phyloP scores from a whole-genome alignment of 2,888 invertebrate genomes.

The Celastrina argiolus region DNA sequence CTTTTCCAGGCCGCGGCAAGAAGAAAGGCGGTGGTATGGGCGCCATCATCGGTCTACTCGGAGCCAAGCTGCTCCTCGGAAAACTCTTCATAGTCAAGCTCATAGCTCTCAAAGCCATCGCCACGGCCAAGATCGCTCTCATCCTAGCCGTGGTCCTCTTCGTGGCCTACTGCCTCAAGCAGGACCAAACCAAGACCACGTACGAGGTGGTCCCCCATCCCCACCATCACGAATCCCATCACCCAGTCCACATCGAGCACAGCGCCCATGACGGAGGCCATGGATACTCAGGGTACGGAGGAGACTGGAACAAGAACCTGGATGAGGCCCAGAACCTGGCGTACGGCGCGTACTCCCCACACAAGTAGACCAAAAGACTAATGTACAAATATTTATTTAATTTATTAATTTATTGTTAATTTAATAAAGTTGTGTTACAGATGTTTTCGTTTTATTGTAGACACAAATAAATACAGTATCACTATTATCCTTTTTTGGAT shows the following conservation, averaged over 20 bases:
- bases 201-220: constrained; percentile 69
- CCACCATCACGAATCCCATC: constrained; percentile 78
- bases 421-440: constrained; percentile 43
- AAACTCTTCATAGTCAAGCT: constrained; percentile 87
- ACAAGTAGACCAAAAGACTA: constrained; percentile 41
- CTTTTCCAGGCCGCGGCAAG: constrained; percentile 82
- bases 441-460: not conserved
- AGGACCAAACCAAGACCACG: constrained; percentile 65
- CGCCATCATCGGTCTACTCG: constrained; percentile 81
- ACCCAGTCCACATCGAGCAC: constrained; percentile 79
- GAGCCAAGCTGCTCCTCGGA: constrained; percentile 62
- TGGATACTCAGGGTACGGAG: constrained; percentile 54
- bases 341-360: constrained; percentile 80
- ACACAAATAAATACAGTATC: too few relatives aligned
- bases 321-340: constrained; percentile 83
- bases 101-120: constrained; percentile 88
- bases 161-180: constrained; percentile 65
- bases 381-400: constrained; percentile 67
- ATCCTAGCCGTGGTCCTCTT: constrained; percentile 84
- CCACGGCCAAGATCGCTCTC: constrained; percentile 89
- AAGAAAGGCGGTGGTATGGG: constrained; percentile 84
- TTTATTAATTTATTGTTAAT: constrained; percentile 46
- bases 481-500: too few relatives aligned
- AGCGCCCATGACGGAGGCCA: constrained; percentile 60
- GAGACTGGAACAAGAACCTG: constrained; percentile 77